Percentiles rank a stretch among this genome's conserved stretches.
Evolutionary conservation across 2,797 vertebrate genomes (phyloP).

Genomic region (Loriculus beryllinus): DNA sequence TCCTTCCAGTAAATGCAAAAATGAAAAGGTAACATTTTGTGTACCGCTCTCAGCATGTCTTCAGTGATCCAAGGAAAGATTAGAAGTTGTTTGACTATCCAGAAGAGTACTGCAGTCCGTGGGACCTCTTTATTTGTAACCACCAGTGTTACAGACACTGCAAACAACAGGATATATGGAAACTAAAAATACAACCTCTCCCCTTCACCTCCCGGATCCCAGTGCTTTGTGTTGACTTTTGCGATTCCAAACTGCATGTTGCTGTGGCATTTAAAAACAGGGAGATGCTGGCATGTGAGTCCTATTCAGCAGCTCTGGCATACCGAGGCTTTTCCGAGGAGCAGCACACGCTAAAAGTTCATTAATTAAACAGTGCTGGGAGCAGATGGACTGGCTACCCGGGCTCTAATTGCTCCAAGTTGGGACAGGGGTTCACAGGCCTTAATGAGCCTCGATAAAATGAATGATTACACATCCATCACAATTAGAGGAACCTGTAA

Average conservation of each 20-base stretch:
- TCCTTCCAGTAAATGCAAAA: neutral
- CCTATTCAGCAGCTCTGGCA: slow-evolving; percentile 87
- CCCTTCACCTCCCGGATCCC: neutral
- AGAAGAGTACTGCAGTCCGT: neutral
- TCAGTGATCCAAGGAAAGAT: neutral
- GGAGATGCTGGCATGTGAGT: slow-evolving; percentile 73
- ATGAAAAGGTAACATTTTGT: neutral
- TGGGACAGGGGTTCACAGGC: slow-evolving; percentile 85
- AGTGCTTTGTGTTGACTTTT: slow-evolving; percentile 40
- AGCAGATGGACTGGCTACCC: slow-evolving; percentile 97
- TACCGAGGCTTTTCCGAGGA: slow-evolving; percentile 81
- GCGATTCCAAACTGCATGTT: slow-evolving; percentile 63
- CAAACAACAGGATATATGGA: neutral
- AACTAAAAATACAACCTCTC: slow-evolving; percentile 28
- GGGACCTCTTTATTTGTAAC: neutral
- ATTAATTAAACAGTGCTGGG: slow-evolving; percentile 95
- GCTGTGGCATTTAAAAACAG: slow-evolving; percentile 58
- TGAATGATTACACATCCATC: slow-evolving; percentile 86
- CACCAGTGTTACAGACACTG: neutral
- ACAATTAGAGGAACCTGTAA: slow-evolving; percentile 80
- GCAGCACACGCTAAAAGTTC: slow-evolving; percentile 86
- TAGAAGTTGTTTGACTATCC: neutral
- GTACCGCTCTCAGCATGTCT: neutral
- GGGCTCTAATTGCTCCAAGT: slow-evolving; percentile 90
- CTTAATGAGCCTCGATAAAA: slow-evolving; percentile 81